phyloP scores from a whole-genome alignment of 1,140 invertebrate genomes.

The Geopemphigus sp. region DNA sequence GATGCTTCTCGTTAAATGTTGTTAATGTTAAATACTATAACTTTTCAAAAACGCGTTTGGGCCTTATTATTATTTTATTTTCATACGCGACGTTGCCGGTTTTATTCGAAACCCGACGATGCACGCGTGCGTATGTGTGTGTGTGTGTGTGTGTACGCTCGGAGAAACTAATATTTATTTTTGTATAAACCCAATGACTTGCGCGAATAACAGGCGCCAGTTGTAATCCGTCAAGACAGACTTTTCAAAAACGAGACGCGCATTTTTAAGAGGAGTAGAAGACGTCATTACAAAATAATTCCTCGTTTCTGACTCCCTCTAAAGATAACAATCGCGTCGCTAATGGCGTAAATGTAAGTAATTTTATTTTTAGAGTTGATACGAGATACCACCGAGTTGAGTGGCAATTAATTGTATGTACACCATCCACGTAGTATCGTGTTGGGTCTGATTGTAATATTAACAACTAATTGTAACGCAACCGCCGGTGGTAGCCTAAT shows the following conservation, averaged over 20 bases:
- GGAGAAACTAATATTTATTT: constrained; percentile 47
- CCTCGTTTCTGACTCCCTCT: background rate
- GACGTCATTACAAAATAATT: constrained; percentile 15
- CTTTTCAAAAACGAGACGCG: constrained; percentile 13
- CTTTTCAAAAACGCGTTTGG: too few species aligned
- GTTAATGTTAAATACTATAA: too few species aligned
- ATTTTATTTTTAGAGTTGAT: background rate
- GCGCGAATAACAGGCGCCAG: constrained; percentile 47
- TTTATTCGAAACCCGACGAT: background rate
- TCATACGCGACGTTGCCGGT: background rate
- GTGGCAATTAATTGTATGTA: background rate
- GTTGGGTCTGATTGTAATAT: too few species aligned
- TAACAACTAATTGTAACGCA: background rate
- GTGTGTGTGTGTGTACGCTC: background rate
- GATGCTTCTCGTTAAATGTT: too few species aligned
- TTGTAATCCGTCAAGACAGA: constrained; percentile 2
- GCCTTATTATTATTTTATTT: background rate
- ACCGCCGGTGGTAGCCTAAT: too few species aligned
- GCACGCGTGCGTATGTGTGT: too few species aligned
- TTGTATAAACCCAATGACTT: constrained; percentile 42
- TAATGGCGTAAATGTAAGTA: constrained; percentile 18
- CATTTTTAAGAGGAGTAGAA: background rate
- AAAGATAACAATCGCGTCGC: constrained; percentile 9
- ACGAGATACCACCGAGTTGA: constrained; percentile 4
- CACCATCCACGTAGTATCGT: too few species aligned